A percentile compares a stretch with the other conserved stretches of the same genome.
phyloP scores from a whole-genome alignment of 2,797 vertebrate species.

The Adelosebastes latens region DNA sequence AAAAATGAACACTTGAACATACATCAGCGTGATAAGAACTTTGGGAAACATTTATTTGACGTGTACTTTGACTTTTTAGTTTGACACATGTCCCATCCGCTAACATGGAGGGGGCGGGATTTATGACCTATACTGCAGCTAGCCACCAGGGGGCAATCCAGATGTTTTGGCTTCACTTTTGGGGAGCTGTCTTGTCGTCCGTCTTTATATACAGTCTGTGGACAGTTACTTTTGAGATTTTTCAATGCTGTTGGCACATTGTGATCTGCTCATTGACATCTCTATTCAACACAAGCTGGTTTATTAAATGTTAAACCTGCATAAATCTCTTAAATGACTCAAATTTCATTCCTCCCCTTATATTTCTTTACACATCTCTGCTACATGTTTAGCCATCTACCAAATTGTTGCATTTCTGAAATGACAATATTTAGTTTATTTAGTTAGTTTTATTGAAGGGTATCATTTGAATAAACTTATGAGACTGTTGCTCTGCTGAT shows the following conservation, averaged over 20 bases:
- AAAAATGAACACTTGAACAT: too few species aligned
- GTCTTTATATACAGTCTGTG: too few species aligned
- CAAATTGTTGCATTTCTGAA: background rate
- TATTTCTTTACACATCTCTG: background rate
- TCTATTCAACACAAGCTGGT: background rate
- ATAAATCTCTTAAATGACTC: background rate
- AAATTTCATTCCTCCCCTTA: too few species aligned
- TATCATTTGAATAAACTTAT: background rate
- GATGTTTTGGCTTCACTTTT: too few species aligned
- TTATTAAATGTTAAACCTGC: background rate
- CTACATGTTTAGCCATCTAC: background rate
- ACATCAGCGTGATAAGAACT: too few species aligned
- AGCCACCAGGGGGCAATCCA: too few species aligned
- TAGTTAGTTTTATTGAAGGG: background rate
- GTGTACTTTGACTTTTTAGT: too few species aligned
- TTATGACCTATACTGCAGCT: too few species aligned
- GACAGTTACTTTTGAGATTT: background rate
- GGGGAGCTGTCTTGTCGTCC: too few species aligned
- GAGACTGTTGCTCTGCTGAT: constrained; percentile 9
- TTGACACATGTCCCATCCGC: too few species aligned
- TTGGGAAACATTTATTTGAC: too few species aligned
- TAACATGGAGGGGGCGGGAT: too few species aligned
- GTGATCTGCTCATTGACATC: background rate
- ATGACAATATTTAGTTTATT: background rate
- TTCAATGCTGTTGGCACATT: background rate